A percentile compares a stretch with the other conserved stretches of the same genome.
These are phyloP conservation scores for Ectemnius continuus DNA, from an alignment of 2,888 invertebrate genomes.

Conservation along the genomic window DNA sequence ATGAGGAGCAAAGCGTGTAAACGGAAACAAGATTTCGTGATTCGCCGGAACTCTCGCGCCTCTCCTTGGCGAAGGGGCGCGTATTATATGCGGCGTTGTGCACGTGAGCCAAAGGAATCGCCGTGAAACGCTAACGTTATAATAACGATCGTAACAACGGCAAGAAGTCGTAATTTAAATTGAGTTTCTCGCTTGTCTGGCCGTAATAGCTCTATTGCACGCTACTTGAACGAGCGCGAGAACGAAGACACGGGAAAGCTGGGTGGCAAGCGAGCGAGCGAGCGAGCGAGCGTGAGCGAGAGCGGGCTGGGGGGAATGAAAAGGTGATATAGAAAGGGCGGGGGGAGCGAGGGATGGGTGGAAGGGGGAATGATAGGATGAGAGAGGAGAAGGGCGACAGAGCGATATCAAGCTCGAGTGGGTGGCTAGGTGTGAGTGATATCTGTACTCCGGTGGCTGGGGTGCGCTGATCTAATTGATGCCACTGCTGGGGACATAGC, in stretches of 20 bases:
- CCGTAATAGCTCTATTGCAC: slow-evolving; percentile 70
- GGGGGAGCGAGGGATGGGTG: slow-evolving; percentile 11
- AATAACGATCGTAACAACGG: slow-evolving; percentile 66
- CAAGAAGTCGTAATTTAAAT: slow-evolving; percentile 70
- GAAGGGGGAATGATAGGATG: background rate
- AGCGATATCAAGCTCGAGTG: slow-evolving; percentile 37
- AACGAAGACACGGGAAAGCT: slow-evolving; percentile 13
- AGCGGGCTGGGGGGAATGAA: slow-evolving; percentile 10
- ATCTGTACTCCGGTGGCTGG: slow-evolving; percentile 62
- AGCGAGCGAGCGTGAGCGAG: slow-evolving; percentile 4
- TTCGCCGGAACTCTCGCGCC: too few relatives aligned
- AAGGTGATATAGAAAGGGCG: slow-evolving; percentile 16
- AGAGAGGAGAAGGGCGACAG: background rate
- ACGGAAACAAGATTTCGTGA: too few relatives aligned
- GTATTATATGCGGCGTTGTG: slow-evolving; percentile 14
- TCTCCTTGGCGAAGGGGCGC: too few relatives aligned
- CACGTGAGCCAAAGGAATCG: slow-evolving; percentile 53
- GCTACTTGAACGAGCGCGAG: slow-evolving; percentile 62
- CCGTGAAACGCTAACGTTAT: slow-evolving; percentile 65
- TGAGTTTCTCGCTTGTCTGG: slow-evolving; percentile 69
- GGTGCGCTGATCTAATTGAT: slow-evolving; percentile 76
- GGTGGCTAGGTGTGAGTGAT: slow-evolving; percentile 67
- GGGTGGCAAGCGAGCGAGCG: slow-evolving; percentile 6
- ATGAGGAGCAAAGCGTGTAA: too few relatives aligned
- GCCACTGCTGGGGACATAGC: slow-evolving; percentile 65